These are phyloP conservation scores for Climacteris rufus DNA, from an alignment of 2,113 vertebrate species.

Conservation along the genomic window DNA sequence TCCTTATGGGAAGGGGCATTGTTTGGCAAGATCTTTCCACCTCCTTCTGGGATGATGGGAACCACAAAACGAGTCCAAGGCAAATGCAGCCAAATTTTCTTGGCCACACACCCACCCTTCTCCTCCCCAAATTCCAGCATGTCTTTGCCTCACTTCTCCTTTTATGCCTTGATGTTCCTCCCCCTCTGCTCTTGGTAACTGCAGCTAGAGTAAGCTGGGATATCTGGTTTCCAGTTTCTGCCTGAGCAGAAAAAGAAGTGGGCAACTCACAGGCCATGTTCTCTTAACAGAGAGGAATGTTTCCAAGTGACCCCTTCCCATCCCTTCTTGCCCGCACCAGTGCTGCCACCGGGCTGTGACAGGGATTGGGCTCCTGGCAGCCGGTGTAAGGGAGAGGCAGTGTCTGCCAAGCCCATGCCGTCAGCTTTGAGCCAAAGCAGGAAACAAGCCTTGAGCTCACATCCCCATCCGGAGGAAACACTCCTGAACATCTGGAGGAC, in stretches of 20 bases:
- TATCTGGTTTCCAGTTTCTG: background rate
- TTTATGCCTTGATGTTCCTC: background rate
- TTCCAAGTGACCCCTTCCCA: background rate
- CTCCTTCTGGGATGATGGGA: background rate
- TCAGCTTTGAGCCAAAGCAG: constrained; percentile 46
- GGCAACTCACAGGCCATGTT: background rate
- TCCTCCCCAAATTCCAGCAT: background rate
- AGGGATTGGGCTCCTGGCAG: background rate
- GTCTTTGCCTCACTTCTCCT: background rate
- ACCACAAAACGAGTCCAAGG: background rate
- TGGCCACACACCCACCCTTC: background rate
- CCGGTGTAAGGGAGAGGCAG: background rate
- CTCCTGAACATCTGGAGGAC: constrained; percentile 54
- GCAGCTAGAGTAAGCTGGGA: background rate
- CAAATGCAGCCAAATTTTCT: background rate
- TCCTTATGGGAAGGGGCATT: background rate
- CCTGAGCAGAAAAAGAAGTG: background rate
- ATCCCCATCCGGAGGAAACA: constrained; percentile 30
- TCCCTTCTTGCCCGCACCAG: background rate
- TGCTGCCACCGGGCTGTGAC: background rate
- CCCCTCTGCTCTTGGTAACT: background rate
- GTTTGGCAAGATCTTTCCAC: background rate
- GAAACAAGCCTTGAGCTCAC: constrained; percentile 5
- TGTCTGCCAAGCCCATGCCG: background rate
- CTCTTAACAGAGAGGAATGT: background rate